Evolutionary conservation across 2,797 vertebrate genomes (phyloP).

Genomic region (Crenichthys baileyi): DNA sequence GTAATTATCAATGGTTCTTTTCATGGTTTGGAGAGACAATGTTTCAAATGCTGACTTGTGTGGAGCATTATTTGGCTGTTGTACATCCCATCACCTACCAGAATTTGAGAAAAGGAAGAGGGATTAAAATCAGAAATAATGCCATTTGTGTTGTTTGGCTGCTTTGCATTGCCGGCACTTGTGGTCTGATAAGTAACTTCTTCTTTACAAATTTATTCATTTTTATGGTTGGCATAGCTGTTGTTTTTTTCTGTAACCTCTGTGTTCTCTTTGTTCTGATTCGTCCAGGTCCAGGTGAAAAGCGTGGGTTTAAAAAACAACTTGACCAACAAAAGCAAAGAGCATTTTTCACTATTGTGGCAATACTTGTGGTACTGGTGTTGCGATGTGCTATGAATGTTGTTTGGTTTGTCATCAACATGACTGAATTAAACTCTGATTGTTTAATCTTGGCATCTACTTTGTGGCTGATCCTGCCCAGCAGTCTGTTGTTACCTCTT

Average conservation of each 20-base stretch:
- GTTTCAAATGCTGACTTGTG: neutral
- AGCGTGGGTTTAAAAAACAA: neutral
- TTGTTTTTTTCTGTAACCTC: neutral
- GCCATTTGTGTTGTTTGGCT: neutral
- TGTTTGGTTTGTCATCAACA: neutral
- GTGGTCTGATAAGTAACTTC: fast-evolving
- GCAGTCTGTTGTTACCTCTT: neutral
- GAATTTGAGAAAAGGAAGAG: neutral
- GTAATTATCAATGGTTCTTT: neutral
- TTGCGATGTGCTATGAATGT: neutral
- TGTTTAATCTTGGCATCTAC: neutral
- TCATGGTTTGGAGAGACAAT: neutral
- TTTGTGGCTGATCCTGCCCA: neutral
- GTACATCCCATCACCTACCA: neutral
- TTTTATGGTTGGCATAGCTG: too few species aligned
- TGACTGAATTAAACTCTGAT: too few species aligned
- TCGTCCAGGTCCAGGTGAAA: neutral
- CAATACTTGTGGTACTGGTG: neutral
- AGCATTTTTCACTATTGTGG: neutral
- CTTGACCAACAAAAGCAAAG: neutral
- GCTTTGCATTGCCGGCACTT: neutral
- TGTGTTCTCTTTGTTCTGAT: neutral
- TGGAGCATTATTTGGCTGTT: neutral
- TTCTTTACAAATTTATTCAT: neutral
- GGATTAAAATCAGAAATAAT: neutral